Evolutionary conservation across 2,888 invertebrate genomes (phyloP).

Genomic region (Pseudococcus longispinus): DNA sequence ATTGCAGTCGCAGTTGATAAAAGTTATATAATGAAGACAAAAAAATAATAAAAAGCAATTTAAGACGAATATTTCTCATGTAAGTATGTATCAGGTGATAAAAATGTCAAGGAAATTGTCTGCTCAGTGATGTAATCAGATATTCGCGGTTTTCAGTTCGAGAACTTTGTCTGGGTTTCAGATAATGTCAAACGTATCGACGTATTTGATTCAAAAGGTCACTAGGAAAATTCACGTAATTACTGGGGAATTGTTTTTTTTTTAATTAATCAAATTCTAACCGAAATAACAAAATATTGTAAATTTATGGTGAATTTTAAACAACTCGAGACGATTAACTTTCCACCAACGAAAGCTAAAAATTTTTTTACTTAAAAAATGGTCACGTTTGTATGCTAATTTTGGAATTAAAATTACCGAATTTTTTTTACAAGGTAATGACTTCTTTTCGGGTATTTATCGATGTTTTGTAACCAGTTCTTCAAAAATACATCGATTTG

Average conservation of each 20-base stretch:
- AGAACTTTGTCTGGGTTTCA: not conserved
- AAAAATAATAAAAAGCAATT: not conserved
- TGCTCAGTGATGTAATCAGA: not conserved
- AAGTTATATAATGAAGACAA: not conserved
- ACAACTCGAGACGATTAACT: too few species aligned
- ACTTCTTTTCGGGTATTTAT: too few species aligned
- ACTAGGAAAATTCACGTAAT: too few species aligned
- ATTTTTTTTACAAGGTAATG: too few species aligned
- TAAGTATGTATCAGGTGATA: not conserved
- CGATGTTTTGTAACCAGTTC: too few species aligned
- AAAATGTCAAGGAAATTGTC: not conserved
- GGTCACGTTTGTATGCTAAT: not conserved
- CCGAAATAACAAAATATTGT: not conserved
- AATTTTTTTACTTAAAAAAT: not conserved
- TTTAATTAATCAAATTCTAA: not conserved
- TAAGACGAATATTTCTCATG: not conserved
- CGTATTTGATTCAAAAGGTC: too few species aligned
- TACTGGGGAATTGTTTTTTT: too few species aligned
- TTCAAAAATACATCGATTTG: too few species aligned
- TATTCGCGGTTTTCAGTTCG: not conserved
- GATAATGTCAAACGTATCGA: too few species aligned
- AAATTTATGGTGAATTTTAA: not conserved
- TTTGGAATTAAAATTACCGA: not conserved
- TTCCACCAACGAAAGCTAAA: too few species aligned
- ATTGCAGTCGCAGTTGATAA: not conserved